phyloP scores from a whole-genome alignment of 2,113 vertebrate species.

The Pitta sordida region DNA sequence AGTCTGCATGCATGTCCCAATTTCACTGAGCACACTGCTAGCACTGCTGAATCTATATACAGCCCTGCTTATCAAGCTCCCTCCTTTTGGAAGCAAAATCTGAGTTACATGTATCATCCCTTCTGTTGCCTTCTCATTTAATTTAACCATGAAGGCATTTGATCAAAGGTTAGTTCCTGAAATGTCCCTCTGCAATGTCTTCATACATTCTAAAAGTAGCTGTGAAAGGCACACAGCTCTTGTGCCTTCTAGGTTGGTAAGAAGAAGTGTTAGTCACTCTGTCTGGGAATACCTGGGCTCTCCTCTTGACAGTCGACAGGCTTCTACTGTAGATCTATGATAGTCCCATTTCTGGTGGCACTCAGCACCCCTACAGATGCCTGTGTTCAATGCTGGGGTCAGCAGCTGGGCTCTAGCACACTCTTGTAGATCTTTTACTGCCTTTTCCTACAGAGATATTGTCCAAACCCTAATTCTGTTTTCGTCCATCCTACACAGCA shows the following conservation, averaged over 20 bases:
- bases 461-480: not conserved
- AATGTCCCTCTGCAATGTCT: not conserved
- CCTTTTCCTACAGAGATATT: not conserved
- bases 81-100: not conserved
- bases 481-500: not conserved
- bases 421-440: not conserved
- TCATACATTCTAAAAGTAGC: not conserved
- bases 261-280: not conserved
- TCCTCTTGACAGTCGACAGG: not conserved
- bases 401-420: not conserved
- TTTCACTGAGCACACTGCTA: not conserved
- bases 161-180: not conserved
- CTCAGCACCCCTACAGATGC: not conserved
- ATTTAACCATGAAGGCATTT: not conserved
- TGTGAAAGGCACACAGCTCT: not conserved
- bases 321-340: rapidly evolving
- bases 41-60: not conserved
- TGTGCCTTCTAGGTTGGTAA: not conserved
- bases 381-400: not conserved
- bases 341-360: not conserved
- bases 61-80: not conserved
- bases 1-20: not conserved
- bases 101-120: not conserved
- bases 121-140: not conserved
- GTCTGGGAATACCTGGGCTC: not conserved